Percentiles rank a stretch among this genome's conserved stretches.
These are phyloP conservation scores for Hormaphis cornu DNA, from an alignment of 1,140 invertebrate species.

Conservation along the genomic window DNA sequence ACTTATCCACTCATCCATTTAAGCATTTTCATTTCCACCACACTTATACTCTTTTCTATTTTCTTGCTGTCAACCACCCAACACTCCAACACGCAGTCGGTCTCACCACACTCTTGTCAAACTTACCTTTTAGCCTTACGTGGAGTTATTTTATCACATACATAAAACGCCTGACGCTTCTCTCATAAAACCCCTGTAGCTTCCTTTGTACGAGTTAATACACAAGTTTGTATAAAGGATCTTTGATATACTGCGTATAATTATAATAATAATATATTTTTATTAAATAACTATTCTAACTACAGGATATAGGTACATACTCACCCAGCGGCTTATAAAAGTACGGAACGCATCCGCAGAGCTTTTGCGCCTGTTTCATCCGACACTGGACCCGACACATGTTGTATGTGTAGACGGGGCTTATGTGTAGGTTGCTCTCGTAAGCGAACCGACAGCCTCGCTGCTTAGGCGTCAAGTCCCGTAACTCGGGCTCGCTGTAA, in stretches of 20 bases:
- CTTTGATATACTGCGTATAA: background rate
- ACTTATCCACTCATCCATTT: too few species aligned
- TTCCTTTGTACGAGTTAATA: too few species aligned
- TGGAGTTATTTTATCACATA: too few species aligned
- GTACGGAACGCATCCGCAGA: conserved; percentile 56
- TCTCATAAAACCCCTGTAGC: too few species aligned
- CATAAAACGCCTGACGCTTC: too few species aligned
- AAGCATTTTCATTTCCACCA: too few species aligned
- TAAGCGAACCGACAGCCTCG: conserved; percentile 54
- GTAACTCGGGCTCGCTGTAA: conserved; percentile 41
- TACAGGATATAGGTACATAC: background rate
- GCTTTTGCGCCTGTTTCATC: conserved; percentile 47
- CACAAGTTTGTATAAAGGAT: too few species aligned
- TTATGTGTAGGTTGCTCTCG: conserved; percentile 52
- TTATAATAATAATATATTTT: background rate
- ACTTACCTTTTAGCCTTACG: too few species aligned
- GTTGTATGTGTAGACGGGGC: conserved; percentile 54
- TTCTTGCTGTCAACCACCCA: too few species aligned
- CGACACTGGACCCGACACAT: conserved; percentile 57
- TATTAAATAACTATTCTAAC: background rate
- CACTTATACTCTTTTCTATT: too few species aligned
- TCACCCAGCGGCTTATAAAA: conserved; percentile 46
- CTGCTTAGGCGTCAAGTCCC: conserved; percentile 47
- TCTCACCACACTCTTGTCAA: too few species aligned
- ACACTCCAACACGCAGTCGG: too few species aligned